Evolutionary conservation across 53 echinoderm and acorn worm genomes (phyloP), one percentile per base, ranked within the genome.

Genomic region (Astropecten irregularis): DNA sequence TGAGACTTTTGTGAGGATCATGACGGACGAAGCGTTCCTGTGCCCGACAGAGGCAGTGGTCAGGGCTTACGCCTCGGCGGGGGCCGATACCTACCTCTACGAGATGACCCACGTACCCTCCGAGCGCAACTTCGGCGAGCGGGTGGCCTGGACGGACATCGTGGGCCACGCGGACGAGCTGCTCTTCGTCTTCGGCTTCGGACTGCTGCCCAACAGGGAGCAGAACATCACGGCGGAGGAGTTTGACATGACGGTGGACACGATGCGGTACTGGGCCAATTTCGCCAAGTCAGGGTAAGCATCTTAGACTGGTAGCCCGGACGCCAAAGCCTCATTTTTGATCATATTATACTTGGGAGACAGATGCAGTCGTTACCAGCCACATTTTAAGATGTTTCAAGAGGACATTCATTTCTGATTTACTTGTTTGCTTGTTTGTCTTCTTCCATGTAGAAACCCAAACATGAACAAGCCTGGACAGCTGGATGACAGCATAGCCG

Each of bases 281-380:
- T 92, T 92, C 83, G 92, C 89, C 23, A 92, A 83, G 70, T 86
- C 82, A 7, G 92, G 92, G 92, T 92, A 86, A 86, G 92, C 53
- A 38, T n/a, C 40, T 16, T 22, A 26, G 2, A 18, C 14, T 11
- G n/a, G n/a, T n/a, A n/a, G n/a, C n/a, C n/a, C 2, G 13, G 20
- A 16, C 18, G 14, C 37, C 29, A 50, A 4, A 71, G 23, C 21
- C 50, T 23, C 2, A 22, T 9, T 15, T 2, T 53, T 60, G 32
- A 19, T 6, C 13, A 29, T 7, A 61, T n/a, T n/a, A n/a, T n/a
- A n/a, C n/a, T n/a, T n/a, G n/a, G n/a, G n/a, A 30, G 15, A 20
- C 1, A 33, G 16, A 15, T 20, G 62, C 22, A 14, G 32, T 21
- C 16, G 26, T 20, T 20, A 69, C 25, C 9, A 35, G 25, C 25